Base-by-base conservation (phyloP, 1,140 invertebrate species). In the Rhopalosiphum padi region DNA sequence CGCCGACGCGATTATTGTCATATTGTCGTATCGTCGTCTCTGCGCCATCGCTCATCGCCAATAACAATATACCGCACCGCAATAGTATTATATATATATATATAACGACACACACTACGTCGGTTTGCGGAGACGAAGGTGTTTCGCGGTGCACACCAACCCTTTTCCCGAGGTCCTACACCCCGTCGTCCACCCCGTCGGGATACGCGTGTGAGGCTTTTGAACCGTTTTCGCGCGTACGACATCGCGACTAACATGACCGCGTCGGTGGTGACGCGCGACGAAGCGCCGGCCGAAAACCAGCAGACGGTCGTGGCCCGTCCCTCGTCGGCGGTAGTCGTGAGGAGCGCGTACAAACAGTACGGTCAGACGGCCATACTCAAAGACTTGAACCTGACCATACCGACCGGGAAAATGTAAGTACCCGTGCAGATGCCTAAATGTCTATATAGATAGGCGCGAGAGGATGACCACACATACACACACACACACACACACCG, bases 331-430 rank as follows among this genome's bases (percentile, higher is more conserved):
- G 94, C 94, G 30, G 94, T 94, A 2, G 90, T 83, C 15, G 94
- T 94, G 37, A 83, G 94, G n/a, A 91, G 94, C 87, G 94, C 94
- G 15, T 94, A 94, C 93, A 95, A 95, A 87, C 94, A 94, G 77
- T 95, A 94, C 87, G 93, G 93, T 2, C 90, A 94, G 11, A 93
- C 91, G 37, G 87, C 86, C 83, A 94, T 94, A 35, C 93, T 95
- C 5, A 94, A 94, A 86, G 94, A 94, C 25, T 89, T 95, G 23
- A 94, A 95, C 93, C 94, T 95, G 94, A 95, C 94, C 22, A 94
- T 95, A 8, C 92, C 93, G 7, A 77, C 94, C 55, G 94, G 94
- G 1, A 94, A 94, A 53, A 95, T 95, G 95, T 95, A 94, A 94
- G 95, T 94, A 91, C 11, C 53, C 8, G 25, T 55, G 9, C 23